phyloP scores from a whole-genome alignment of 2,888 invertebrate genomes.

The Erebia palarica region DNA sequence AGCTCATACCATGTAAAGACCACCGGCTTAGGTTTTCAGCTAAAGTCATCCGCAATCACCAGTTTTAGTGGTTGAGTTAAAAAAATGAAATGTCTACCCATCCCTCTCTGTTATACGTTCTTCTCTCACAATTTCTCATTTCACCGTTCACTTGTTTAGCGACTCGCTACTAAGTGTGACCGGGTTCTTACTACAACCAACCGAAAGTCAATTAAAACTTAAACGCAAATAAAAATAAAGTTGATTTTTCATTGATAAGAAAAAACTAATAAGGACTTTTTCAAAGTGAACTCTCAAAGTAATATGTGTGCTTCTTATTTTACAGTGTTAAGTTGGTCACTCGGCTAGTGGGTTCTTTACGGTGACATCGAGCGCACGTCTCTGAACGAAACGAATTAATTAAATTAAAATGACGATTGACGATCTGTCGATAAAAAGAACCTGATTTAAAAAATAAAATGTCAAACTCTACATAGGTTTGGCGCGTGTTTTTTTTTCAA shows the following conservation, averaged over 20 bases:
- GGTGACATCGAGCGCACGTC: conserved; percentile 60
- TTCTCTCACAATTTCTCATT: conserved; percentile 81
- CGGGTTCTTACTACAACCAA: conserved; percentile 50
- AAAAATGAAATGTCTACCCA: conserved; percentile 48
- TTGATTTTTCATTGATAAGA: conserved; percentile 10
- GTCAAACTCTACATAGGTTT: conserved; percentile 41
- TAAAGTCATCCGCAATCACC: not conserved
- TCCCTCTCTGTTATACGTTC: conserved; percentile 63
- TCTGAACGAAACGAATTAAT: conserved; percentile 37
- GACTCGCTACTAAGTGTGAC: conserved; percentile 58
- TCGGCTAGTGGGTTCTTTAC: conserved; percentile 76
- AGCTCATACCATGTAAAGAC: not conserved
- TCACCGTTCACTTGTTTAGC: conserved; percentile 83
- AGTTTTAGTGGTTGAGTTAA: conserved; percentile 34
- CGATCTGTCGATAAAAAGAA: conserved; percentile 44
- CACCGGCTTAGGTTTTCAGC: too few relatives aligned
- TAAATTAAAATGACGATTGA: conserved; percentile 61
- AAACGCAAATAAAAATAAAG: conserved; percentile 19
- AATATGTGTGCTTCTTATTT: conserved; percentile 82
- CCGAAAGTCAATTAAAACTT: conserved; percentile 25
- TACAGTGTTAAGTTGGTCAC: conserved; percentile 79
- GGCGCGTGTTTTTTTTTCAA: conserved; percentile 14
- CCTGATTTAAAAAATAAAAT: conserved; percentile 50
- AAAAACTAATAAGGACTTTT: conserved; percentile 56
- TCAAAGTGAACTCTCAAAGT: conserved; percentile 52